Percentiles rank a stretch among this genome's conserved stretches.
Conservation (phyloP, 2,797 vertebrate species). For the Pipistrellus nathusii region DNA sequence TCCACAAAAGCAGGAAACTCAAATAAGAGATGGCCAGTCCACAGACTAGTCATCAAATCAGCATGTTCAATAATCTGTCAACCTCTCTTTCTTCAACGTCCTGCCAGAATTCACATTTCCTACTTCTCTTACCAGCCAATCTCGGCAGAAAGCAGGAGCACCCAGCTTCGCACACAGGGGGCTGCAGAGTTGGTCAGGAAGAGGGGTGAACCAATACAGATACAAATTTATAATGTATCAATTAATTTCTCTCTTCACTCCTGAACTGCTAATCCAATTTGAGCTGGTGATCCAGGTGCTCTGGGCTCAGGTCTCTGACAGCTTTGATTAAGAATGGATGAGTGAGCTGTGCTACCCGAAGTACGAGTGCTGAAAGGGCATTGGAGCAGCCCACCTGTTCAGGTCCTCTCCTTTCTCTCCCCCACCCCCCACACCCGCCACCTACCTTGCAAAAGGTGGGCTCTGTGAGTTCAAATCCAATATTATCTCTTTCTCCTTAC, state of each 20-base stretch:
- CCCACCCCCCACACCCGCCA: neutral
- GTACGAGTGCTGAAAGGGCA: slow-evolving; percentile 55
- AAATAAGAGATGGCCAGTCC: slow-evolving; percentile 21
- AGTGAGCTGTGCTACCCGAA: slow-evolving; percentile 25
- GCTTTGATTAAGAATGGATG: slow-evolving; percentile 74
- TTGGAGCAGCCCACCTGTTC: neutral
- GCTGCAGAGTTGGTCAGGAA: neutral
- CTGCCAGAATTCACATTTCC: slow-evolving; percentile 45
- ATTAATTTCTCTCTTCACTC: slow-evolving; percentile 70
- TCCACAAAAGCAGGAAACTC: slow-evolving; percentile 27
- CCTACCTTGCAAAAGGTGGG: slow-evolving; percentile 1
- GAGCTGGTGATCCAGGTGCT: slow-evolving; percentile 33
- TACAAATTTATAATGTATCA: slow-evolving; percentile 66
- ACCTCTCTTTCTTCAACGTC: neutral
- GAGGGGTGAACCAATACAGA: neutral
- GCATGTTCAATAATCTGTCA: neutral
- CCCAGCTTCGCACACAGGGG: neutral
- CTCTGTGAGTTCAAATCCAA: neutral
- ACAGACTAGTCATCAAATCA: neutral
- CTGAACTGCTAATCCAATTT: slow-evolving; percentile 2
- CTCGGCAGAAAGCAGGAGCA: neutral
- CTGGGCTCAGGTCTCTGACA: slow-evolving; percentile 67
- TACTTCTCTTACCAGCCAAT: slow-evolving; percentile 16
- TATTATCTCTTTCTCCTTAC: neutral
- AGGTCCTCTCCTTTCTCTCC: neutral